These are phyloP conservation scores for Penaeus indicus DNA, from an alignment of 1,140 invertebrate genomes.

Conservation along the genomic window DNA sequence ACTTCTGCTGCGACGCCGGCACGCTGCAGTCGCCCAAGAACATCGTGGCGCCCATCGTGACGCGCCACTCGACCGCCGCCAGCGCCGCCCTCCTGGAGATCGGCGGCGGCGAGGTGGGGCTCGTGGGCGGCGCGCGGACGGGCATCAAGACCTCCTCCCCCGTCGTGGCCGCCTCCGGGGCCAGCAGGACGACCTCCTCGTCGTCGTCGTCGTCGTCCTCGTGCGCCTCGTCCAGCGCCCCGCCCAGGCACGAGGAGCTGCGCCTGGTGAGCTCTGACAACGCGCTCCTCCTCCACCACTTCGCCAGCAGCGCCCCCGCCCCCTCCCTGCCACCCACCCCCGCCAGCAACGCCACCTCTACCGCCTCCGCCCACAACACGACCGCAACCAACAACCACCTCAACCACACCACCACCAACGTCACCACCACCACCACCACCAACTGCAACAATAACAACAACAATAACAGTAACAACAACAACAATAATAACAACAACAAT, in stretches of 20 bases:
- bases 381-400: neutral
- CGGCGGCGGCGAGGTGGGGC: slow-evolving; percentile 39
- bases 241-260: slow-evolving; percentile 23
- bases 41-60: slow-evolving; percentile 53
- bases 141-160: neutral
- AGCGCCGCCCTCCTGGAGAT: slow-evolving; percentile 47
- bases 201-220: neutral
- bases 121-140: slow-evolving; percentile 13
- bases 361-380: neutral
- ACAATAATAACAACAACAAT: neutral
- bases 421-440: slow-evolving; percentile 28
- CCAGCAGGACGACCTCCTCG: neutral
- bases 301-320: slow-evolving; percentile 13
- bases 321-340: neutral
- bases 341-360: slow-evolving; percentile 1
- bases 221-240: neutral
- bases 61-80: slow-evolving; percentile 40
- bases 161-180: neutral
- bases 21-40: slow-evolving; percentile 62
- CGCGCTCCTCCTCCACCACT: slow-evolving; percentile 19
- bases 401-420: slow-evolving; percentile 19
- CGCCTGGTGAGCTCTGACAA: slow-evolving; percentile 25
- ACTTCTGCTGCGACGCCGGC: slow-evolving; percentile 59
- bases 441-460: slow-evolving; percentile 37
- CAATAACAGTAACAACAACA: slow-evolving; percentile 14